Conservation (phyloP, 2,113 vertebrate genomes). For the Hystrix brachyura region DNA sequence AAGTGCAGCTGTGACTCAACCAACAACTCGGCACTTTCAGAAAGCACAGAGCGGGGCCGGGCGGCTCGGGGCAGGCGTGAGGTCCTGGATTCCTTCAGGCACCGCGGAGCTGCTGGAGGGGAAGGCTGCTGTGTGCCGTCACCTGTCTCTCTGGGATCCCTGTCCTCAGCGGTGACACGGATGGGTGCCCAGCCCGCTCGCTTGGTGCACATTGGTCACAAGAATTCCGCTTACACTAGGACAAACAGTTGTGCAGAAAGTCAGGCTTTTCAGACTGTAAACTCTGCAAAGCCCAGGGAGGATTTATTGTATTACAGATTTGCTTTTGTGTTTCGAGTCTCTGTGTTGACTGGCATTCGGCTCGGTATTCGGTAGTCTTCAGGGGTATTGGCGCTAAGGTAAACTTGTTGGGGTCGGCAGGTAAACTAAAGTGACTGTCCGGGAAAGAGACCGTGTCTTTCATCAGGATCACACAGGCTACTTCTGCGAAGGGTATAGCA, state of each 20-base stretch:
- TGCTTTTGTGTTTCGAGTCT: neutral
- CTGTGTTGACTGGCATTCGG: neutral
- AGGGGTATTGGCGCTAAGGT: neutral
- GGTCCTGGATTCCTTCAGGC: too few species aligned
- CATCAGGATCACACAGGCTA: neutral
- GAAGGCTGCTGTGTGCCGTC: fast-evolving
- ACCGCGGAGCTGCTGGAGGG: too few species aligned
- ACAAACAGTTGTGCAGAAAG: neutral
- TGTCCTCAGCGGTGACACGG: neutral
- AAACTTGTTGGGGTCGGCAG: neutral
- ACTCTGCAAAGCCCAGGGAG: neutral
- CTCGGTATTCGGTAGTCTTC: neutral
- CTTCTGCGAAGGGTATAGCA: neutral
- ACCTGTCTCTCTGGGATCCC: neutral
- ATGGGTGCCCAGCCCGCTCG: neutral
- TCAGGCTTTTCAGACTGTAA: neutral
- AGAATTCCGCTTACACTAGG: neutral
- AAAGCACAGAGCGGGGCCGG: neutral
- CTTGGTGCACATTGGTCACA: fast-evolving
- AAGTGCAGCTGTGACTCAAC: neutral
- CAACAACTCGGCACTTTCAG: neutral
- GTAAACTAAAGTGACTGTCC: neutral
- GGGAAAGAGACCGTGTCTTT: neutral
- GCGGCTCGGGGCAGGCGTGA: too few species aligned
- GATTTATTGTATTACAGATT: neutral